Percentiles rank a stretch among this genome's conserved stretches.
These are phyloP conservation scores for Colinus virginianus DNA, from an alignment of 2,113 vertebrate species.

Conservation along the genomic window DNA sequence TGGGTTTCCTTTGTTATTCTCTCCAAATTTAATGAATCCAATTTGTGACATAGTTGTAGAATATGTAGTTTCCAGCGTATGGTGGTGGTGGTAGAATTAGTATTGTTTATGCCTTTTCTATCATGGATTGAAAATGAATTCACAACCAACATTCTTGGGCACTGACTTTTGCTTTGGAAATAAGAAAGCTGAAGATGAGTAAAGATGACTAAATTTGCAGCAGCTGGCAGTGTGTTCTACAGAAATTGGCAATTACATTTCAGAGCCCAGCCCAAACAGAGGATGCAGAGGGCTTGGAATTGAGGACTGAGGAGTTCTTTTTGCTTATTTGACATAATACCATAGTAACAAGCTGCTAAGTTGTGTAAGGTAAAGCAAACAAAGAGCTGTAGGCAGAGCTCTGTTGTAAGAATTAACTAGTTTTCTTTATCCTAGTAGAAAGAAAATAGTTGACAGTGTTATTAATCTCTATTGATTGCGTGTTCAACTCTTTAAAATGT, in stretches of 20 bases:
- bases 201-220: neutral
- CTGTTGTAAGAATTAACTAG: neutral
- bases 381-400: neutral
- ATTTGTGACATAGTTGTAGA: neutral
- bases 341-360: neutral
- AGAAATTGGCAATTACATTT: accelerated
- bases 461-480: neutral
- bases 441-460: neutral
- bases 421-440: neutral
- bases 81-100: neutral
- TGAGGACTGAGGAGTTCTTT: neutral
- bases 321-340: neutral
- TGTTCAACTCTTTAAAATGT: neutral
- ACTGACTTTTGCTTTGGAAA: neutral
- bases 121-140: neutral
- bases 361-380: neutral
- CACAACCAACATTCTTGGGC: neutral
- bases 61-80: neutral
- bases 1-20: neutral
- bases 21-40: conserved; percentile 24
- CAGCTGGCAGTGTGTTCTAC: neutral
- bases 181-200: neutral
- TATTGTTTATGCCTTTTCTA: neutral
- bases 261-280: neutral
- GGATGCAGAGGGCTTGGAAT: neutral